These are phyloP conservation scores for Arothron firmamentum DNA, from an alignment of 2,113 vertebrate genomes.

Conservation along the genomic window DNA sequence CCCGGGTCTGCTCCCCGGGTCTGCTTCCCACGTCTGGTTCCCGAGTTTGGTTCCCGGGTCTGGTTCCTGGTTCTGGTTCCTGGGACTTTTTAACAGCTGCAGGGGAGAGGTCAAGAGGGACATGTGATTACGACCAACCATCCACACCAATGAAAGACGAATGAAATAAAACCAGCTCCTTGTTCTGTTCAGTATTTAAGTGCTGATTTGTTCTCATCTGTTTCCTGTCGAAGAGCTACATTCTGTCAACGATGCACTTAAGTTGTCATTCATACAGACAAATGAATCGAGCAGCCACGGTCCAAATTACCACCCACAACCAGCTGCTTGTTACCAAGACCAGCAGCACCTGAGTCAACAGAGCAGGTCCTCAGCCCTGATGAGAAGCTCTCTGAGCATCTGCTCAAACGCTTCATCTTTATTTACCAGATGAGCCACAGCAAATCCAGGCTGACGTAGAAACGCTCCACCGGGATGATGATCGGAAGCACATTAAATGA, in stretches of 20 bases:
- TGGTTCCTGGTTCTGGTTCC: not conserved
- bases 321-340: slow-evolving; percentile 53
- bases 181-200: slow-evolving; percentile 4
- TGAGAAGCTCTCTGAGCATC: slow-evolving; percentile 41
- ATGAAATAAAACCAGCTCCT: slow-evolving; percentile 5
- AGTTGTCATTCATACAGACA: slow-evolving; percentile 34
- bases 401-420: not conserved
- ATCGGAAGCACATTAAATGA: too few relatives aligned
- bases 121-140: slow-evolving; percentile 8
- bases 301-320: slow-evolving; percentile 14
- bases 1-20: too few relatives aligned
- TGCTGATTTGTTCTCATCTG: slow-evolving; percentile 1
- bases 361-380: slow-evolving; percentile 38
- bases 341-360: slow-evolving; percentile 56
- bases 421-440: too few relatives aligned
- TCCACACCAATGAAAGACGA: slow-evolving; percentile 28
- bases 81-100: slow-evolving; percentile 5
- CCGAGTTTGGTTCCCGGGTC: not conserved
- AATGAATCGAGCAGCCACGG: slow-evolving; percentile 32
- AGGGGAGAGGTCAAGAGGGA: slow-evolving; percentile 8
- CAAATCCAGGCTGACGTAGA: too few relatives aligned
- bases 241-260: slow-evolving; percentile 32
- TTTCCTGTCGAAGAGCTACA: slow-evolving; percentile 6
- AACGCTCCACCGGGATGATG: too few relatives aligned
- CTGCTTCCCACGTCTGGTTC: not conserved